phyloP scores from a whole-genome alignment of 2,113 vertebrate species.

The Cyanoramphus novaezelandiae region DNA sequence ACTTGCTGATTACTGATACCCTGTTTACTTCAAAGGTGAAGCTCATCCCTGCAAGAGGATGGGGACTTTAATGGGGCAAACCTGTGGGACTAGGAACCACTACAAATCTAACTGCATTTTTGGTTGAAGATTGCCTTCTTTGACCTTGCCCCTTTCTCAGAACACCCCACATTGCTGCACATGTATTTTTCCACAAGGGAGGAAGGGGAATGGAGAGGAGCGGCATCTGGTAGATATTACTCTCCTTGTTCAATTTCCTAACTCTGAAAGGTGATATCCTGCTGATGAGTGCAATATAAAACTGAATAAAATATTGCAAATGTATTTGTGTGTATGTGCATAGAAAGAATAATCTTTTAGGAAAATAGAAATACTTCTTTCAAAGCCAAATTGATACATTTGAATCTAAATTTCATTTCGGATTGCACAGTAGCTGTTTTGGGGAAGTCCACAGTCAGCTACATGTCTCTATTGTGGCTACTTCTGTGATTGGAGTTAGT shows the following conservation, averaged over 20 bases:
- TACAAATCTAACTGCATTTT: slow-evolving; percentile 62
- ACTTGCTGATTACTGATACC: slow-evolving; percentile 55
- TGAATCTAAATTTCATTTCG: neutral
- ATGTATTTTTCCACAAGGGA: slow-evolving; percentile 67
- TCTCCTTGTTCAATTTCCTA: slow-evolving; percentile 66
- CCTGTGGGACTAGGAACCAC: slow-evolving; percentile 65
- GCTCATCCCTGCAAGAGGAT: slow-evolving; percentile 64
- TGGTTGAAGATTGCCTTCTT: slow-evolving; percentile 69
- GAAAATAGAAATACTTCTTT: neutral
- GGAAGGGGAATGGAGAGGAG: slow-evolving; percentile 64
- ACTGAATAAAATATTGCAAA: neutral
- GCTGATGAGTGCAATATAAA: slow-evolving; percentile 47
- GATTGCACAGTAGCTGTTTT: neutral
- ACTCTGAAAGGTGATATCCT: slow-evolving; percentile 58
- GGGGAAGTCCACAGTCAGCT: neutral
- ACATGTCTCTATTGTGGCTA: neutral
- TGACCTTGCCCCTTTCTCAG: slow-evolving; percentile 66
- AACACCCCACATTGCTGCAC: slow-evolving; percentile 60
- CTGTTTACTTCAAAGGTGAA: slow-evolving; percentile 68
- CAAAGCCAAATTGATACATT: neutral
- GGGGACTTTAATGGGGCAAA: slow-evolving; percentile 62
- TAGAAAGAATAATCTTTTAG: neutral
- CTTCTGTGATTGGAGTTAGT: neutral
- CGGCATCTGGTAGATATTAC: slow-evolving; percentile 66
- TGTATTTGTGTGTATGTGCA: slow-evolving; percentile 3